Conservation (phyloP, 1,140 invertebrate species). For the Sipha flava region DNA sequence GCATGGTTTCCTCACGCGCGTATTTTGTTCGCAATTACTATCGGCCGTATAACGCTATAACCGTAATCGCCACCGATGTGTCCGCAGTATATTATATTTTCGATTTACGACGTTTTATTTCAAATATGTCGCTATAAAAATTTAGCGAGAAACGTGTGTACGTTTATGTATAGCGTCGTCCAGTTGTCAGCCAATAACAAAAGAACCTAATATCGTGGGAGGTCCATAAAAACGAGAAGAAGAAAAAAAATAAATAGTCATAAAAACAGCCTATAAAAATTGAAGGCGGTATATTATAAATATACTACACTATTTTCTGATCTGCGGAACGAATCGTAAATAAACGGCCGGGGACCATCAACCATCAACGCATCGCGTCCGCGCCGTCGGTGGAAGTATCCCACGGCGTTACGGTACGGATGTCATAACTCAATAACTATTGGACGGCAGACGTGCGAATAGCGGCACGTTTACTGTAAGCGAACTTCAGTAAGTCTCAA, state of each 20-base stretch:
- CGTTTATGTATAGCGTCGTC: no score
- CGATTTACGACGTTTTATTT: not conserved
- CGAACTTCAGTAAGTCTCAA: no score
- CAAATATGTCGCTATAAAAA: not conserved
- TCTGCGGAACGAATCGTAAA: slow-evolving; percentile 2
- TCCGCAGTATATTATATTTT: not conserved
- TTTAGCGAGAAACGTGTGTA: not conserved
- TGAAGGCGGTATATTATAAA: not conserved
- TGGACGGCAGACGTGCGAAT: no score
- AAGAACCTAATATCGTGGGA: not conserved
- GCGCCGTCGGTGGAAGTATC: not conserved
- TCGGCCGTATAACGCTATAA: no score
- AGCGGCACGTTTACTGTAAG: no score
- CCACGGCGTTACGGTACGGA: not conserved
- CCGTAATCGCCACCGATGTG: no score
- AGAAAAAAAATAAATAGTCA: not conserved
- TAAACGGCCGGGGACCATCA: not conserved
- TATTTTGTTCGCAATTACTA: no score
- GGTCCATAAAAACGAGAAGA: not conserved
- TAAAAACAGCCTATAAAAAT: not conserved
- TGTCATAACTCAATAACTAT: not conserved
- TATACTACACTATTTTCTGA: not conserved
- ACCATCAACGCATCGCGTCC: not conserved
- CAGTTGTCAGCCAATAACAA: not conserved
- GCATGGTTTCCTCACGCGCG: no score